These are phyloP conservation scores for Podarcis cretensis DNA, from an alignment of 2,113 vertebrate species.

Conservation along the genomic window DNA sequence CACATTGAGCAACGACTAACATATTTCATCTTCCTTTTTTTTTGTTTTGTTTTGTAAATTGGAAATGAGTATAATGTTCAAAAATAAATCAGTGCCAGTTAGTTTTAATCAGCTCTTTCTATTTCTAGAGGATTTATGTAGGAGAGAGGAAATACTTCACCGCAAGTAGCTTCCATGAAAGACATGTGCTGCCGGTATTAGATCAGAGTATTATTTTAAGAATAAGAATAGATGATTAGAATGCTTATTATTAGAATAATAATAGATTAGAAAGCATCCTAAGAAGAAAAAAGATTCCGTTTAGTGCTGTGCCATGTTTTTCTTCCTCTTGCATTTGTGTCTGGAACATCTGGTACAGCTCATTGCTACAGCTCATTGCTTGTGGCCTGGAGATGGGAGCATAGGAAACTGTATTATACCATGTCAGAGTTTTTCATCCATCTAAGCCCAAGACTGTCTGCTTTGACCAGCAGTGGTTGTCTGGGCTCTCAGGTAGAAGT, in stretches of 20 bases:
- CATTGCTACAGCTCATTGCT: not conserved
- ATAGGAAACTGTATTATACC: not conserved
- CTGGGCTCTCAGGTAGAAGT: not conserved
- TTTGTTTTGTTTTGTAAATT: not conserved
- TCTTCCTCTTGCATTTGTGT: not conserved
- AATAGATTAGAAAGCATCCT: not conserved
- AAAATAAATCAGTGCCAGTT: conserved; percentile 4
- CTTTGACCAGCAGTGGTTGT: not conserved
- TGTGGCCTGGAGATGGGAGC: not conserved
- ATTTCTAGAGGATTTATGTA: not conserved
- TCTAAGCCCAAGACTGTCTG: not conserved
- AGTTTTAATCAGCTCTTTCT: not conserved
- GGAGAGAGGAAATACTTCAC: not conserved
- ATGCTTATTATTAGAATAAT: not conserved
- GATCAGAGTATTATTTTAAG: not conserved
- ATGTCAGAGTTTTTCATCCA: not conserved
- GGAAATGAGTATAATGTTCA: not conserved
- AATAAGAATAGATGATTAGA: not conserved
- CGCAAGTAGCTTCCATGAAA: not conserved
- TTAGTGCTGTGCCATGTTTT: not conserved
- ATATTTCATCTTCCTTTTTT: not conserved
- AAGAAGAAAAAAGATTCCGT: not conserved
- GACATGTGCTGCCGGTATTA: not conserved
- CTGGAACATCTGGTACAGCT: not conserved
- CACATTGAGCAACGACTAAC: conserved; percentile 7